phyloP scores from a whole-genome alignment of 2,113 vertebrate genomes.

The Ahaetulla prasina region DNA sequence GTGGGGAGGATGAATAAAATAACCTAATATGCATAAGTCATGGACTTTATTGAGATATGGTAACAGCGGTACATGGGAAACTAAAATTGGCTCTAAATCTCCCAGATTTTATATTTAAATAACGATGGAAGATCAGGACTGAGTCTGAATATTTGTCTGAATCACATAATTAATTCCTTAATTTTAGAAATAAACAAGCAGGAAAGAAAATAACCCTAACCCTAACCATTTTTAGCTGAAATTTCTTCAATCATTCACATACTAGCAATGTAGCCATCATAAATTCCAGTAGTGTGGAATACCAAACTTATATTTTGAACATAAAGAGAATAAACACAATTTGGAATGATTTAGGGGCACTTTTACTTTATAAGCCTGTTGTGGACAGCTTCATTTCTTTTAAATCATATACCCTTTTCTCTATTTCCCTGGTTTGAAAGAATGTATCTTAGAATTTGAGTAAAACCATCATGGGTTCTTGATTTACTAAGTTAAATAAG shows the following conservation, averaged over 20 bases:
- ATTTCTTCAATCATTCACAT: background rate
- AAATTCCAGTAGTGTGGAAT: background rate
- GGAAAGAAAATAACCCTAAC: background rate
- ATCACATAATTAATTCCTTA: background rate
- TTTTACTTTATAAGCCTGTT: background rate
- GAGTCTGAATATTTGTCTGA: background rate
- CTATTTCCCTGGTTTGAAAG: background rate
- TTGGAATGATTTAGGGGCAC: background rate
- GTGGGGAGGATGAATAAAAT: background rate
- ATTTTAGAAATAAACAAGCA: background rate
- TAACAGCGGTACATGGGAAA: background rate
- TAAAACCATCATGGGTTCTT: background rate
- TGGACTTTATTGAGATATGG: background rate
- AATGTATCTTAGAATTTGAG: background rate
- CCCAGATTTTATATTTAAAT: background rate
- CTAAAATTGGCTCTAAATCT: background rate
- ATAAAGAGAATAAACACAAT: background rate
- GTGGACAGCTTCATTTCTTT: background rate
- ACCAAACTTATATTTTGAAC: background rate
- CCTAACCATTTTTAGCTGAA: background rate
- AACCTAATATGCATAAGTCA: background rate
- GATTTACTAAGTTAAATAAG: background rate
- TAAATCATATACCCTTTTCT: background rate
- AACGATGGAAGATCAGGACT: background rate
- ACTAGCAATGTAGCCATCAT: no score